Evolutionary conservation across 2,888 invertebrate genomes (phyloP).

Genomic region (Luffia ferchaultella): DNA sequence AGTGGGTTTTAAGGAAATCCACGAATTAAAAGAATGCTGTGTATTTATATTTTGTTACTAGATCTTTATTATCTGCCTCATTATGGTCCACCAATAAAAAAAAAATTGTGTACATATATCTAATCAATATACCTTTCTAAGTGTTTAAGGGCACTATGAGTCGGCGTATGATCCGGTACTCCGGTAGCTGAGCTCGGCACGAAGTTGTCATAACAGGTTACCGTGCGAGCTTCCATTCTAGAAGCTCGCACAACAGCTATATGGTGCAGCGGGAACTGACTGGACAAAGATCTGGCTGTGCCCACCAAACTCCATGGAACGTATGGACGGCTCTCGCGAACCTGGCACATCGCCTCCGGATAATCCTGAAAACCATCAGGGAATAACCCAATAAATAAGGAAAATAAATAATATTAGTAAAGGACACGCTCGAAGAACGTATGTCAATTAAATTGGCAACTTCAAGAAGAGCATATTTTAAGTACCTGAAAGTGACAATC

Average conservation of each 20-base stretch:
- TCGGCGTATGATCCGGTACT: constrained; percentile 80
- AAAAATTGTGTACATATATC: no score
- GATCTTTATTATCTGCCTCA: no score
- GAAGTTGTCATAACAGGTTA: constrained; percentile 90
- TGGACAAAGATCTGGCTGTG: constrained; percentile 73
- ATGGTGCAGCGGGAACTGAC: constrained; percentile 75
- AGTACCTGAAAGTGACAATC: no score
- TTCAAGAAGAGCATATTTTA: no score
- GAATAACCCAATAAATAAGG: no score
- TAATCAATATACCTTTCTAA: constrained; percentile 75
- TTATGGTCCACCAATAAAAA: no score
- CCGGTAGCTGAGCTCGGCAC: constrained; percentile 82
- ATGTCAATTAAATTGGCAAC: no score
- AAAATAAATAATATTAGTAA: no score
- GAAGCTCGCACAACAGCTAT: constrained; percentile 77
- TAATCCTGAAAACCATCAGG: constrained; percentile 70
- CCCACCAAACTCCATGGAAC: constrained; percentile 83
- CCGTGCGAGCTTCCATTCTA: constrained; percentile 72
- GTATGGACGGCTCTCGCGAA: constrained; percentile 78
- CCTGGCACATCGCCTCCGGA: constrained; percentile 81
- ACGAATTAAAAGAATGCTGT: no score
- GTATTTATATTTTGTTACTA: no score
- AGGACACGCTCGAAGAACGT: no score
- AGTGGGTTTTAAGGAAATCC: no score
- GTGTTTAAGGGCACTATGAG: constrained; percentile 77